phyloP scores from a whole-genome alignment of 35 echinoderm and acorn worm species.

The Holothuria glaberrima region DNA sequence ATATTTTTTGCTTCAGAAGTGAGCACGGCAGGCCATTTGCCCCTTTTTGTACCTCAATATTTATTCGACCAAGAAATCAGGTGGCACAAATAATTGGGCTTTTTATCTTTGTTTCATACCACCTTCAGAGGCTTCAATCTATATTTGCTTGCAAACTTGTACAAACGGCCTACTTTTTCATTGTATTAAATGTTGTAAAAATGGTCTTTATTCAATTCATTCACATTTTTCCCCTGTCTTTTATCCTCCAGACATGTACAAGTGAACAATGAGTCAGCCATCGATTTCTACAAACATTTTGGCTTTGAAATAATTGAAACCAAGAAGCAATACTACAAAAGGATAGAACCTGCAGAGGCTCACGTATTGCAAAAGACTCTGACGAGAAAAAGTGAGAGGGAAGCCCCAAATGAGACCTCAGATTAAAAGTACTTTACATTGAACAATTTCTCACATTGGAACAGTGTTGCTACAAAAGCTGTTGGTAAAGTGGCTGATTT shows the following conservation, averaged over 20 bases:
- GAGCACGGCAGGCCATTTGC: too few species aligned
- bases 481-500: too few species aligned
- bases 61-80: too few species aligned
- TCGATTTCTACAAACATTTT: slow-evolving; percentile 98
- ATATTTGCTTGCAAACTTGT: too few species aligned
- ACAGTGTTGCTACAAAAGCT: background rate
- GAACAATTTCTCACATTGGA: background rate
- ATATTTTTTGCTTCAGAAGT: too few species aligned
- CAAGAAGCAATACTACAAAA: slow-evolving; percentile 96
- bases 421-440: background rate
- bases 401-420: background rate
- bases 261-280: slow-evolving; percentile 95
- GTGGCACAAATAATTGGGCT: too few species aligned
- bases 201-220: too few species aligned
- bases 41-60: too few species aligned
- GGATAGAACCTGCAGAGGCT: slow-evolving; percentile 93
- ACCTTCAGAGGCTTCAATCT: too few species aligned
- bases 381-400: background rate
- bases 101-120: too few species aligned
- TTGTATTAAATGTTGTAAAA: too few species aligned
- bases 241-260: slow-evolving; percentile 87
- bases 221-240: background rate
- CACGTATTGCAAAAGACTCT: slow-evolving; percentile 93
- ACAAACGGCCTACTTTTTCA: too few species aligned
- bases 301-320: slow-evolving; percentile 99